Base-by-base conservation (phyloP, 2,113 vertebrate species). In the Solenodon paradoxus region DNA sequence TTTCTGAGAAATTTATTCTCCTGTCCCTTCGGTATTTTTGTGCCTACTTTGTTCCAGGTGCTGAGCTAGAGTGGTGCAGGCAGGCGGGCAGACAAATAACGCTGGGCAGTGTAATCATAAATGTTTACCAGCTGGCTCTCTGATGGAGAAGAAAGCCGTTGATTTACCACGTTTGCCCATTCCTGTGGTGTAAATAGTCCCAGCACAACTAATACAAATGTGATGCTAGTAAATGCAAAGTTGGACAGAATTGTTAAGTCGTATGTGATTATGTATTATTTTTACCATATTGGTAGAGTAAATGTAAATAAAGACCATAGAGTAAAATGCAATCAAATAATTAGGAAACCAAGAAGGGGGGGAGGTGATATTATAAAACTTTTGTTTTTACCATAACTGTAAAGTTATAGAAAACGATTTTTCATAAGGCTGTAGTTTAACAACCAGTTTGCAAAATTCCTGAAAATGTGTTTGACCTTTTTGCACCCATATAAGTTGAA, bases 391-490 rank as follows among this genome's bases (percentile, higher is more conserved):
- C 72, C 22, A 28, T 30, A 74, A 55, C 45, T 68, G 75, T n/a
- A 32, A 35, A 19, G 42, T 69, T 83, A 55, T 51, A 71, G n/a
- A 71, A 38, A 49, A 28, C 26, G 16, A 24, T 68, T 93, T 71
- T 78, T 72, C 78, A 68, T 69, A 51, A 79, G 47, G 15, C 35
- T 83, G 0, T 66, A 78, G 10, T 61, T 57, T 86, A 74, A 47
- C 20, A 42, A 85, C 35, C 8, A 40, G 7, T 82, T 79, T 42
- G 42, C 32, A 78, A 38, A 79, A 63, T 72, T 82, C 10, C 35
- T 92, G 13, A 89, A 92, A 72, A 79, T 74, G 72, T 72, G 55
- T 69, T 38, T 81, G 40, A 20, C 24, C 80, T 93, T 69, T 16
- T 26, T 59, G 47, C 81, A 15, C 40, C 10, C 17, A 7, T 15